Base-by-base conservation (phyloP, 2,888 invertebrate genomes). In the Mesorhabditis spiculigera region DNA sequence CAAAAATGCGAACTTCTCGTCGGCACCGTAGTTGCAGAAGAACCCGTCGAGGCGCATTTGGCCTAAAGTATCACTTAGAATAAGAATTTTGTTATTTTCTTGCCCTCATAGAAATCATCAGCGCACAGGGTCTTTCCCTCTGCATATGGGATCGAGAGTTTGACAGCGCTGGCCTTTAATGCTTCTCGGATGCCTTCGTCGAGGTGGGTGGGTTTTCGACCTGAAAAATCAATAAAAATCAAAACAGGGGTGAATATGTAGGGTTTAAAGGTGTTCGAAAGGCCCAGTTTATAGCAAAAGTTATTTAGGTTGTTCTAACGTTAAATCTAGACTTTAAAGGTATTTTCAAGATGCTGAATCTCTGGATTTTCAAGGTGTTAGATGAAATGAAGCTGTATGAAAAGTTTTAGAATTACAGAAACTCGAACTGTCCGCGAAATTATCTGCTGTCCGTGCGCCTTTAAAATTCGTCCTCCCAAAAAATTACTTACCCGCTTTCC, bases 11-110 rank as follows among this genome's bases (percentile, higher is more conserved):
- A 93, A 91, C 88, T 95, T 95, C 76, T 97, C 95, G n/a, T 90
- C 87, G 86, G 93, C 92, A 4, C 90, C 91, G 88, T 93, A 95
- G 82, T 95, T 94, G 87, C 96, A 96, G 88, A 96, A 95, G 4
- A 95, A 95, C 2, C 97, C 96, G 87, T 97, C 96, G 77, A 95
- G 88, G 63, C 97, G 90, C 28, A 93, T 95, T 88, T 97, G 96
- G 45, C 94, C 93, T 93, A 79, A n/a, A 77, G n/a, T 13, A 50
- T 50, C 10, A n/a, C 58, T 50, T 50, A 13, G n/a, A 65, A 41
- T 69, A 65, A 16, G 16, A 8, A 16, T 41, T 6, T 58, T 16
- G 62, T 44, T 63, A 41, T 13, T 42, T 28, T 42, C 68, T 5
- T 13, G 82, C 93, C 95, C 90, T 98, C 97, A 87, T 97, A 98